Conservation (phyloP, 2,797 vertebrate genomes). For the Psittacula echo region DNA sequence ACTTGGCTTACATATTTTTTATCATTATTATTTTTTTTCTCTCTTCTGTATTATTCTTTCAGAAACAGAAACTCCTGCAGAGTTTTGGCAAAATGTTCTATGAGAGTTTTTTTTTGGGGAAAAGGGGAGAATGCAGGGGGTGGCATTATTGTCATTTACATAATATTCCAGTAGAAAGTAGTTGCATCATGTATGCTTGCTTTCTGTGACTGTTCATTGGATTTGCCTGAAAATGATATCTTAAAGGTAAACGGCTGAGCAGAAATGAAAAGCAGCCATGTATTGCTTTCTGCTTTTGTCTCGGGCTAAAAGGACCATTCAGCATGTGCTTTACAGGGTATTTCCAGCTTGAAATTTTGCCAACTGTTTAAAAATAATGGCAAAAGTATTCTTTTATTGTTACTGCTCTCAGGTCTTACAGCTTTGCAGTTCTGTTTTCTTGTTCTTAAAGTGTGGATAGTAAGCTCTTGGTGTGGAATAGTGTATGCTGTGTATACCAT, state of each 20-base stretch:
- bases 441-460: neutral
- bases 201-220: slow-evolving; percentile 15
- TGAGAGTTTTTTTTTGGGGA: neutral
- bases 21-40: neutral
- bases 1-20: rapidly evolving
- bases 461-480: neutral
- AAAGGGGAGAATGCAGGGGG: neutral
- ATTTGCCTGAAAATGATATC: slow-evolving; percentile 9
- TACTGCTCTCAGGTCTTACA: neutral
- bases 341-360: slow-evolving; percentile 13
- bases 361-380: neutral
- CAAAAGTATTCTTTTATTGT: slow-evolving; percentile 20
- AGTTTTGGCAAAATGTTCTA: neutral
- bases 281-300: slow-evolving; percentile 43
- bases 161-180: neutral
- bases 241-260: neutral
- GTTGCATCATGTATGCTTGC: neutral
- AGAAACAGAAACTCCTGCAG: neutral
- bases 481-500: neutral
- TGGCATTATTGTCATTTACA: neutral
- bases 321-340: neutral
- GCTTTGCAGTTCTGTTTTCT: neutral
- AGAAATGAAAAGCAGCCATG: slow-evolving; percentile 4
- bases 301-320: neutral
- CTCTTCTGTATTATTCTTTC: neutral